Evolutionary conservation across 2,113 vertebrate genomes (phyloP), one percentile per base, ranked within the genome.

Genomic region (Ptilonorhynchus violaceus): DNA sequence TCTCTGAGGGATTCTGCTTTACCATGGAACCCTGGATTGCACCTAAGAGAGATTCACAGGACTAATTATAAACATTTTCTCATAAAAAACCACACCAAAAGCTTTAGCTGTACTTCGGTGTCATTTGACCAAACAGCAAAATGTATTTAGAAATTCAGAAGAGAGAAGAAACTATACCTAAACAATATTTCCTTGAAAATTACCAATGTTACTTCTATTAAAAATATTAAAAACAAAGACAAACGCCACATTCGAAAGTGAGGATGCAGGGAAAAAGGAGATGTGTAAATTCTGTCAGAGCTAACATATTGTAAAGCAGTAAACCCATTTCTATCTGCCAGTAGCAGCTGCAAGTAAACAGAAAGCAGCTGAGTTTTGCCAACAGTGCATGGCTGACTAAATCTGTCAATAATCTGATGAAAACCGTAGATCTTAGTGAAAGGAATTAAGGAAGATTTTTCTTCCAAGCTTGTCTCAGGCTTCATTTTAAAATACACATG

Each of bases 391-490:
- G 44, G 56, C 31, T 96, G 74, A 89, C 81, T 95, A 91, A 79
- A 94, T 93, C 84, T 96, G 74, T 88, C 31, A 13, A 94, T 96
- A 95, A 93, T 85, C 78, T 88, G 93, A 96, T 94, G 92, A 88
- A 95, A 96, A 86, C 64, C 83, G 87, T 13, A 87, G 72, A 94
- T 83, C 68, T 95, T 60, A 77, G 68, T 56, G 91, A 91, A 88
- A 94, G 60, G 83, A 93, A 92, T 81, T 92, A 93, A 74, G 52
- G 49, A 94, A 92, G 56, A 67, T 72, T 88, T 86, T 88, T 92
- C 64, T 91, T 88, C 42, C 62, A 85, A 91, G 88, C 49, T 85
- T 81, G 68, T 74, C 83, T 94, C 52, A 42, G 55, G 72, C 67
- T 93, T 93, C 55, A 67, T 86, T 86, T 74, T 64, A 91, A 80